These are phyloP conservation scores for Liparis tanakae DNA, from an alignment of 2,797 vertebrate species.

Conservation along the genomic window DNA sequence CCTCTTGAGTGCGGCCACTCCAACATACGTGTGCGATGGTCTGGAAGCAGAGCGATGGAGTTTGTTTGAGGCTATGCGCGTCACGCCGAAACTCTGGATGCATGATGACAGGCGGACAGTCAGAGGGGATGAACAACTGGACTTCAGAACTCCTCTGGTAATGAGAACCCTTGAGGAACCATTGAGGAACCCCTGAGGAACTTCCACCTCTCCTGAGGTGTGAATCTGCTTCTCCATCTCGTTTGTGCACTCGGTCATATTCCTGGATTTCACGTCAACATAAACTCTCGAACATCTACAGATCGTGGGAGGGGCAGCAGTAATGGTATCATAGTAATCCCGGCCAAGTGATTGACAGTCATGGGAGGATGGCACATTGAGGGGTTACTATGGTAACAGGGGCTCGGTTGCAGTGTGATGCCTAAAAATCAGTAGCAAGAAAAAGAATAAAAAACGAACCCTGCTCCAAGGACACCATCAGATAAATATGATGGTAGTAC, in stretches of 20 bases:
- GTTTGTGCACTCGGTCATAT: background rate
- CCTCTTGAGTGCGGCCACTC: constrained; percentile 9
- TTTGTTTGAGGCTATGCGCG: constrained; percentile 31
- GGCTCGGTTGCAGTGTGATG: constrained; percentile 41
- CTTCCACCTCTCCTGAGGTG: constrained; percentile 41
- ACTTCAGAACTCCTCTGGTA: constrained; percentile 52
- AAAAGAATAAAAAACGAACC: constrained; percentile 31
- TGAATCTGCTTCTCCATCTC: background rate
- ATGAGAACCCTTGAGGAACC: constrained; percentile 57
- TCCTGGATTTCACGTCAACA: constrained; percentile 11
- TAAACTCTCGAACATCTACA: constrained; percentile 17
- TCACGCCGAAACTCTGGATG: constrained; percentile 27
- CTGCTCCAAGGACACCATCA: constrained; percentile 48
- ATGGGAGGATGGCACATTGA: constrained; percentile 38
- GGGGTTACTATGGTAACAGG: constrained; percentile 59
- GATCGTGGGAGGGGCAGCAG: constrained; percentile 19
- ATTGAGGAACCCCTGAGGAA: background rate
- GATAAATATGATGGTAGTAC: constrained; percentile 33
- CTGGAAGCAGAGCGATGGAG: constrained; percentile 14
- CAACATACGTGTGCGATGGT: constrained; percentile 31
- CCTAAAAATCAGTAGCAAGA: constrained; percentile 30
- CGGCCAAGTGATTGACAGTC: constrained; percentile 56
- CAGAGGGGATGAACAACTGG: constrained; percentile 40
- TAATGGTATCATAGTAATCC: constrained; percentile 38
- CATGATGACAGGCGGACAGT: constrained; percentile 34